Evolutionary conservation across 2,888 invertebrate species (phyloP), one percentile per base, ranked within the genome.

Genomic region (Cataglyphis altisquamis): DNA sequence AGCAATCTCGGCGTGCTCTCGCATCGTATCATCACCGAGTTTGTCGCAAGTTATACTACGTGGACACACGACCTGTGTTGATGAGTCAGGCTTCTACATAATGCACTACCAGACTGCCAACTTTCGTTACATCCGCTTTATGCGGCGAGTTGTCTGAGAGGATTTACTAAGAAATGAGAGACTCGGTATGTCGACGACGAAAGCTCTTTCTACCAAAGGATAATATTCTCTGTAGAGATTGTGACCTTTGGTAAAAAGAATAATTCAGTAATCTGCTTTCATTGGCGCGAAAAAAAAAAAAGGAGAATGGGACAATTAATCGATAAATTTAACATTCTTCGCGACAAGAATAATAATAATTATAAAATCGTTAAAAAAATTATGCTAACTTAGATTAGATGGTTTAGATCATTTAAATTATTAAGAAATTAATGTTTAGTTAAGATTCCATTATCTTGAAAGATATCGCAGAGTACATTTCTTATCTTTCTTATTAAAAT

Each of bases 1-100:
- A 36, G 25, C 32, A 72, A 72, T 80, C 78, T 57, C 60, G 41
- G 1, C 21, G 45, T 66, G 32, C 15, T 39, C 70, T 70, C 70
- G 45, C 70, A 78, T 78, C 78, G 57, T 45, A 72, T 70, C 32
- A 60, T 29, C 55, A 15, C 57, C 32, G 15, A 15, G 10, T 48
- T 41, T 52, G n/a, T 15, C 39, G 15, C 45, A 60, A 45, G 25
- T 25, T 45, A 45, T 45, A 12, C 73, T 32, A 29, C 29, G 48
- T 12, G 67, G 36, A 21, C 36, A 36, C 52, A 18, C 25, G 66
- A 39, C 41, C 8, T 21, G 18, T 25, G 52, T 25, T n/a, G 55
- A 67, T 32, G 32, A 18, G 3, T 21, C 48, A 32, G 55, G 8
- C 60, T 60, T 25, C 73, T 60, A 72, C 60, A 60, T 72, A 60